Conservation (phyloP, 2,797 vertebrate species). For the Buphagus erythrorhynchus region DNA sequence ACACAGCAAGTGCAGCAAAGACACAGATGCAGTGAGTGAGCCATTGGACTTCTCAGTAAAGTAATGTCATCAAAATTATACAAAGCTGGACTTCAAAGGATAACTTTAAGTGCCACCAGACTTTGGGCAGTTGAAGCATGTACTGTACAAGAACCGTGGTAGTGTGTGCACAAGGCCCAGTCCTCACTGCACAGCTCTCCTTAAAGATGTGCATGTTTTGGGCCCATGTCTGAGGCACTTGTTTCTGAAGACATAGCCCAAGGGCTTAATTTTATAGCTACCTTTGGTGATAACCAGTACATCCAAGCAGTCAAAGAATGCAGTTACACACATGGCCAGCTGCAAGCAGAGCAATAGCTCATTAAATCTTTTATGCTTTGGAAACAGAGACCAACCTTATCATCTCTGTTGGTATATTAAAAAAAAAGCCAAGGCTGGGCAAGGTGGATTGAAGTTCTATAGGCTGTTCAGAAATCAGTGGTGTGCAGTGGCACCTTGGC, state of each 20-base stretch:
- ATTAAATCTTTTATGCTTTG: neutral
- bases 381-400: neutral
- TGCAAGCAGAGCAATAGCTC: neutral
- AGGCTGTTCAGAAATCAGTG: neutral
- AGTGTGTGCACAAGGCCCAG: neutral
- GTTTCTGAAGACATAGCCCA: neutral
- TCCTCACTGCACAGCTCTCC: neutral
- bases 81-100: neutral
- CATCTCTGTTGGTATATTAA: neutral
- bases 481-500: neutral
- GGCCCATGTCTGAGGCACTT: neutral
- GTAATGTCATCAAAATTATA: neutral
- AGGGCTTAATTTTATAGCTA: slow-evolving; percentile 41
- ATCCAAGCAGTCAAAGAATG: slow-evolving; percentile 14
- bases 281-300: slow-evolving; percentile 14
- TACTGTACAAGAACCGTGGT: neutral
- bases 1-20: neutral
- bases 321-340: neutral
- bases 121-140: neutral
- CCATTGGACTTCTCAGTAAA: neutral
- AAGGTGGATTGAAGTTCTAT: neutral
- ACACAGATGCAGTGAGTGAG: neutral
- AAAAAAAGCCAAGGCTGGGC: neutral
- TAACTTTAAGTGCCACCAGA: neutral
- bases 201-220: neutral